phyloP scores from a whole-genome alignment of 2,113 vertebrate species.

The Salvator merianae region DNA sequence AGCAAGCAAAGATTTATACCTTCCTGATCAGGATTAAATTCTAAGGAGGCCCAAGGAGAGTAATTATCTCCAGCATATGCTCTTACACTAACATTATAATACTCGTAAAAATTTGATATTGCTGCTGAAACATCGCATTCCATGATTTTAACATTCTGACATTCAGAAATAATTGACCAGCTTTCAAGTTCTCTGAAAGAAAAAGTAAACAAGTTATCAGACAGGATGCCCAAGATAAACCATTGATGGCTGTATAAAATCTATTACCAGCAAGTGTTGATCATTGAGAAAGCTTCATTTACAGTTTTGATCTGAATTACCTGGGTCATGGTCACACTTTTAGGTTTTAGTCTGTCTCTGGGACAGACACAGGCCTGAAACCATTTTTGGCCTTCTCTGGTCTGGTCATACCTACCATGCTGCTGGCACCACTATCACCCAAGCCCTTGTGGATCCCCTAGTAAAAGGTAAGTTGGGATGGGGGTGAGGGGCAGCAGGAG shows the following conservation, averaged over 20 bases:
- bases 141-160: conserved; percentile 36
- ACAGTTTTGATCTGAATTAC: neutral
- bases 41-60: conserved; percentile 54
- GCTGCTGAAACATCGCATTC: conserved; percentile 61
- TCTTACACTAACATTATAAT: conserved; percentile 40
- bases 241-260: neutral
- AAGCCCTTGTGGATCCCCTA: too few species aligned
- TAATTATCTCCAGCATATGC: neutral
- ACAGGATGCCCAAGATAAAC: neutral
- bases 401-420: too few species aligned
- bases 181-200: neutral
- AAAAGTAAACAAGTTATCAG: neutral
- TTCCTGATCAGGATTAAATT: conserved; percentile 22
- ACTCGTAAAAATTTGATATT: neutral
- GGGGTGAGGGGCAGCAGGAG: too few species aligned
- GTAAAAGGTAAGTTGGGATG: neutral
- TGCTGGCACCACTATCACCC: too few species aligned
- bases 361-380: too few species aligned
- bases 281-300: neutral
- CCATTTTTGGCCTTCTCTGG: too few species aligned
- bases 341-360: too few species aligned
- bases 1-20: conserved; percentile 51
- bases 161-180: conserved; percentile 63
- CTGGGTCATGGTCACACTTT: too few species aligned
- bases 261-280: neutral